phyloP scores from a whole-genome alignment of 2,888 invertebrate species.

The Trachelus troglodyta region DNA sequence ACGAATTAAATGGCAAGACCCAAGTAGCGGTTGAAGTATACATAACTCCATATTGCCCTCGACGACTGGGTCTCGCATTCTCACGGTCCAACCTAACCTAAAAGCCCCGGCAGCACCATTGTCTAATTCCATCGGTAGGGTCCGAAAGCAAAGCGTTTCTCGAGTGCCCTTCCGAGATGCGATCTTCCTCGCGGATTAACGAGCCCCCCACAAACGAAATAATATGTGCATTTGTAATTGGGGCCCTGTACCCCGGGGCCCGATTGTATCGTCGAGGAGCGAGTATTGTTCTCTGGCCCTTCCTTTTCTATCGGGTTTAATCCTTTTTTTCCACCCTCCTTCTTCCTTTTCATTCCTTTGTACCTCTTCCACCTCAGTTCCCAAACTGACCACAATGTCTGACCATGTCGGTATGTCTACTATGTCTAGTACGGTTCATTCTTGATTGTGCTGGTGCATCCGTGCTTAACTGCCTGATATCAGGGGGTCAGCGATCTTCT shows the following conservation, averaged over 20 bases:
- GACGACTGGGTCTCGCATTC: background rate
- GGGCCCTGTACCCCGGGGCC: conserved; percentile 20
- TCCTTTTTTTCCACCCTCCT: conserved; percentile 7
- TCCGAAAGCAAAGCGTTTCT: background rate
- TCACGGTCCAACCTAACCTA: background rate
- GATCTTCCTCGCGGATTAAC: conserved; percentile 24
- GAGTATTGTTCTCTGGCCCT: conserved; percentile 25
- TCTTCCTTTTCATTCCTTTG: conserved; percentile 12
- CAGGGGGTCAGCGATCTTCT: background rate
- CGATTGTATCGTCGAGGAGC: conserved; percentile 26
- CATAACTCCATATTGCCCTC: background rate
- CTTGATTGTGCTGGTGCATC: background rate
- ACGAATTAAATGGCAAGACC: background rate
- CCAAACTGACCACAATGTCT: background rate
- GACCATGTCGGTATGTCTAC: background rate
- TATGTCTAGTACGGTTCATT: background rate
- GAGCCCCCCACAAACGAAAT: conserved; percentile 7
- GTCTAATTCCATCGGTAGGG: background rate
- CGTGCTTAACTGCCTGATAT: background rate
- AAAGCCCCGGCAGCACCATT: background rate
- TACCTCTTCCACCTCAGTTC: background rate
- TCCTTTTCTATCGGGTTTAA: conserved; percentile 4
- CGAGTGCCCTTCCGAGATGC: background rate
- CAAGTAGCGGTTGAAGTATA: background rate
- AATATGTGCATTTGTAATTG: conserved; percentile 32